A percentile compares a stretch with the other conserved stretches of the same genome.
These are phyloP conservation scores for Liasis olivaceus DNA, from an alignment of 2,797 vertebrate genomes.

Conservation along the genomic window DNA sequence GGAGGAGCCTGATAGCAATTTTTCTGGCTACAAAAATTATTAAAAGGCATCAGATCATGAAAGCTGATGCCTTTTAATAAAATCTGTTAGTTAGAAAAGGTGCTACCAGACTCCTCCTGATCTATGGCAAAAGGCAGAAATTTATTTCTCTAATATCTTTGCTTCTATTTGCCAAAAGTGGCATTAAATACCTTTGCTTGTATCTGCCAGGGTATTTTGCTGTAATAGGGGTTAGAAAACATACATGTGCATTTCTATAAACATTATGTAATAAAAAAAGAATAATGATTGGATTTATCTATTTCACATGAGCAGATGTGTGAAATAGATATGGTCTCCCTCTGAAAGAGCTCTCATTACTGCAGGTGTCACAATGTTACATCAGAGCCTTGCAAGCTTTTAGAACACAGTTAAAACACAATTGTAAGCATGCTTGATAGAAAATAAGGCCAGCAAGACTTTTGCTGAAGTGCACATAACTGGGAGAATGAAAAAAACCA, in stretches of 20 bases:
- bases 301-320: background rate
- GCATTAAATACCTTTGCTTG: background rate
- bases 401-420: conserved; percentile 12
- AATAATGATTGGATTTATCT: background rate
- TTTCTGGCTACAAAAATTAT: background rate
- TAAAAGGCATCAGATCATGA: background rate
- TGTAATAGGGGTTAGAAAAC: background rate
- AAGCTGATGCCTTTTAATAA: background rate
- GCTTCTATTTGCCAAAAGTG: background rate
- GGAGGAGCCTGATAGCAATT: background rate
- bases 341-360: background rate
- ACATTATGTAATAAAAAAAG: background rate
- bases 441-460: background rate
- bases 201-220: background rate
- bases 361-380: background rate
- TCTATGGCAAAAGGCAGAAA: background rate
- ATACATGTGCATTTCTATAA: background rate
- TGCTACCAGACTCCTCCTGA: background rate
- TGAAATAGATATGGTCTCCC: background rate
- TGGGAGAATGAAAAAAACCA: background rate
- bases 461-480: background rate
- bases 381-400: background rate
- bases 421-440: background rate
- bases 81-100: background rate
- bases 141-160: background rate